Percentiles rank a stretch among this genome's conserved stretches.
Evolutionary conservation across 1,140 invertebrate species (phyloP).

Genomic region (Theocolax elegans): DNA sequence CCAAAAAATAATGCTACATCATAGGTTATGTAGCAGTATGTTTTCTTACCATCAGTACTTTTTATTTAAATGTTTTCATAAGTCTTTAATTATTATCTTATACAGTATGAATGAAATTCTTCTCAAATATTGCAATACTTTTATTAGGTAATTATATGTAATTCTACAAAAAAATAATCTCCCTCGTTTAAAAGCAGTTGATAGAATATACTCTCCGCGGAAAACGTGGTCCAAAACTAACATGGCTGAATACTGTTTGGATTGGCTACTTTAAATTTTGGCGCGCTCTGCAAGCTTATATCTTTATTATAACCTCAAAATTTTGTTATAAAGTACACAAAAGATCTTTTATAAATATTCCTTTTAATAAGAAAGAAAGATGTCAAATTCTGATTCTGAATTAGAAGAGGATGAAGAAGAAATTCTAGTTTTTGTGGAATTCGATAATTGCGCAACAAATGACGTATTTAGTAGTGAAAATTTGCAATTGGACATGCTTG

Average conservation of each 20-base stretch:
- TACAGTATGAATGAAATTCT: background rate
- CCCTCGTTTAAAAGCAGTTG: too few relatives aligned
- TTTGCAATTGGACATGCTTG: slow-evolving; percentile 65
- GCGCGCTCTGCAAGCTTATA: slow-evolving; percentile 3
- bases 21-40: slow-evolving; percentile 18
- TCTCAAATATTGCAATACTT: too few relatives aligned
- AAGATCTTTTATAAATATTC: background rate
- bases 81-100: background rate
- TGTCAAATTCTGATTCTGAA: slow-evolving; percentile 44
- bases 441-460: slow-evolving; percentile 55
- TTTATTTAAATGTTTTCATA: background rate
- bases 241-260: too few relatives aligned
- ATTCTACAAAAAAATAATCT: too few relatives aligned
- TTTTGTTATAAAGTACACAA: background rate
- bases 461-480: slow-evolving; percentile 55
- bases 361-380: background rate
- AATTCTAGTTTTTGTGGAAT: slow-evolving; percentile 63
- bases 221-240: too few relatives aligned
- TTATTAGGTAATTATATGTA: too few relatives aligned
- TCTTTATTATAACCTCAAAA: slow-evolving; percentile 23
- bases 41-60: slow-evolving; percentile 10
- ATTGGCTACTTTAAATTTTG: slow-evolving; percentile 27
- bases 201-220: too few relatives aligned
- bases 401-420: slow-evolving; percentile 58
- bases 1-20: background rate